These are phyloP conservation scores for Eristalinus sepulchralis DNA, from an alignment of 2,888 invertebrate genomes.

Conservation along the genomic window DNA sequence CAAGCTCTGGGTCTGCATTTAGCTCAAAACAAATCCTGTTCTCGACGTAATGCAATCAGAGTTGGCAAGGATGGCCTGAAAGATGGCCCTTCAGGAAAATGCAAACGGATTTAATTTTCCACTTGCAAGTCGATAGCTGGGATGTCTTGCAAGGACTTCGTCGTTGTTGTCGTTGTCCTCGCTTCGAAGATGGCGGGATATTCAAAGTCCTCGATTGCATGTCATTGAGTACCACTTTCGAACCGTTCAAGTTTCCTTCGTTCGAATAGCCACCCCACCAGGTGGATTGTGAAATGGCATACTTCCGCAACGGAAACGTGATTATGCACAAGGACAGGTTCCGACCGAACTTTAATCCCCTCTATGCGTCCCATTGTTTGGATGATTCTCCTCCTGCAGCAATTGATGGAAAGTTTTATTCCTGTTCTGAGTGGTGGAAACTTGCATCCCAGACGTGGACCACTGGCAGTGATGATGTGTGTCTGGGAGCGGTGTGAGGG, in stretches of 20 bases:
- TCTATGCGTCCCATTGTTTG: neutral
- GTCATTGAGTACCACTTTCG: neutral
- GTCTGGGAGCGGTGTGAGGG: neutral
- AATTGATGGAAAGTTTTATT: no score
- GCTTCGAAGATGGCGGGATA: neutral
- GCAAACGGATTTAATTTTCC: conserved; percentile 18
- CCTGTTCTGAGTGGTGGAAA: neutral
- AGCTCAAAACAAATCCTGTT: neutral
- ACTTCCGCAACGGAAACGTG: conserved; percentile 8
- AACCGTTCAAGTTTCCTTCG: neutral
- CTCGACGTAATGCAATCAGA: neutral
- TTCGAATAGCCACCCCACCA: neutral
- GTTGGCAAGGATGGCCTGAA: neutral
- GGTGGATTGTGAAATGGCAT: neutral
- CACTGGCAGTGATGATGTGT: neutral
- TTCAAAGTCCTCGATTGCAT: neutral
- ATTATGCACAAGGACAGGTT: conserved; percentile 1
- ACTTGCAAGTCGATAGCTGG: neutral
- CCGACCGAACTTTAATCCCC: neutral
- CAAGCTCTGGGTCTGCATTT: neutral
- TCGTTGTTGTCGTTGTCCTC: neutral
- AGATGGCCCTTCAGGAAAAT: neutral
- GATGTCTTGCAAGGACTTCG: neutral
- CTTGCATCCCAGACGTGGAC: neutral
- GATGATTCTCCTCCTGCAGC: neutral